Evolutionary conservation across 2,113 vertebrate genomes (phyloP).

Genomic region (Pluvialis apricaria): DNA sequence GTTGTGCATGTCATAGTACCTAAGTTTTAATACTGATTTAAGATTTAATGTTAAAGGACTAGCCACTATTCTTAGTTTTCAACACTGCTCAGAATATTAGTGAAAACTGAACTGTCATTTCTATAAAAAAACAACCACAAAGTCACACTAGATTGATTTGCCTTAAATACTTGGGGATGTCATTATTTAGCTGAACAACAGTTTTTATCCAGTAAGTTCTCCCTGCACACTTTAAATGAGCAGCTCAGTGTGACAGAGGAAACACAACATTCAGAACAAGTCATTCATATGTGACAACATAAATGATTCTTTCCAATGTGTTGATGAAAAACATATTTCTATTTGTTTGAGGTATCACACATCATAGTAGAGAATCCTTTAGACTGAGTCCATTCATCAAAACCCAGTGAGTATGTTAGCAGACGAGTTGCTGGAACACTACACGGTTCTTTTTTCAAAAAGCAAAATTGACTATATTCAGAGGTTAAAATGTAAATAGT

Average conservation of each 20-base stretch:
- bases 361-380: conserved; percentile 56
- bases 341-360: conserved; percentile 61
- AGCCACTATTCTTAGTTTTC: not conserved
- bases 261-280: conserved; percentile 61
- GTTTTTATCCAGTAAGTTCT: conserved; percentile 18
- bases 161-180: conserved; percentile 20
- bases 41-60: not conserved
- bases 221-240: conserved; percentile 14
- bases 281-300: conserved; percentile 59
- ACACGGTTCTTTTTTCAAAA: not conserved
- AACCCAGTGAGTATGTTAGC: not conserved
- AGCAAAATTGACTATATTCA: not conserved
- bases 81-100: not conserved
- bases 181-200: not conserved
- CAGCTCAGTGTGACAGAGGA: not conserved
- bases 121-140: not conserved
- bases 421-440: conserved; percentile 4
- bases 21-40: not conserved
- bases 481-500: conserved; percentile 11
- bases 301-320: conserved; percentile 43
- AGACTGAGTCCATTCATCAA: conserved; percentile 60
- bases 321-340: conserved; percentile 41
- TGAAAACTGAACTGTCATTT: conserved; percentile 16
- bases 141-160: not conserved
- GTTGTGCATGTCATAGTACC: conserved; percentile 23